Evolutionary conservation across 2,888 invertebrate genomes (phyloP), one percentile per base, ranked within the genome.

Genomic region (Timema cristinae): DNA sequence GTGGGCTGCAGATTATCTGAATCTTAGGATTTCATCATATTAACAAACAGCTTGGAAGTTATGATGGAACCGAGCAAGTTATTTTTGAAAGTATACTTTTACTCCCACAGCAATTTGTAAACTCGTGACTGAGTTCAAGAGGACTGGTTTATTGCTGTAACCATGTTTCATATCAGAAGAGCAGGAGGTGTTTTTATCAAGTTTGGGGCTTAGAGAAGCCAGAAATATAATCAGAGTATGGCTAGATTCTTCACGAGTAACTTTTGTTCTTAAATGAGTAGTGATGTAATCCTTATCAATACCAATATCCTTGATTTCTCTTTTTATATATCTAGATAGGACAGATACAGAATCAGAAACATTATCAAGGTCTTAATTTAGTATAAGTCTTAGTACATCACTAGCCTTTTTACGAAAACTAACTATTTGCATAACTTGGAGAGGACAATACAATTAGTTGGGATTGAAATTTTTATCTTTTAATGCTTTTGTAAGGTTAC

Each of bases 11-110:
- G 56, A 56, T 56, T 56, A 6, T 56, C 6, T 56, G 10, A 56
- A 56, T 56, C 9, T 56, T 8, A 56, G 56, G 56, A 56, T 56
- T 56, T 56, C 56, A 56, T 56, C 56, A 16, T 6, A 56, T 56
- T 5, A 56, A 7, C 56, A 56, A 8, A 56, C 56, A 56, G n/a
- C 6, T 56, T 56, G 56, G 56, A 56, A 56, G 56, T 6, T 56
- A 56, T 56, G 56, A 56, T 6, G n/a, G 6, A 8, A 56, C n/a
- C 6, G 56, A 16, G n/a, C 56, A 15, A 56, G 56, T 56, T 56
- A 8, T 56, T 56, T 56, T 56, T 5, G 6, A 56, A 56, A 56
- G 13, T 2, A 7, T 56, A 56, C 2, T 56, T 56, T 56, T 11
- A 6, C 56, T 56, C 56, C 56, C 11, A 56, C 15, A 56, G 56